These are phyloP conservation scores for Oxyscelio sp. DNA, from an alignment of 2,888 invertebrate genomes.

Conservation along the genomic window DNA sequence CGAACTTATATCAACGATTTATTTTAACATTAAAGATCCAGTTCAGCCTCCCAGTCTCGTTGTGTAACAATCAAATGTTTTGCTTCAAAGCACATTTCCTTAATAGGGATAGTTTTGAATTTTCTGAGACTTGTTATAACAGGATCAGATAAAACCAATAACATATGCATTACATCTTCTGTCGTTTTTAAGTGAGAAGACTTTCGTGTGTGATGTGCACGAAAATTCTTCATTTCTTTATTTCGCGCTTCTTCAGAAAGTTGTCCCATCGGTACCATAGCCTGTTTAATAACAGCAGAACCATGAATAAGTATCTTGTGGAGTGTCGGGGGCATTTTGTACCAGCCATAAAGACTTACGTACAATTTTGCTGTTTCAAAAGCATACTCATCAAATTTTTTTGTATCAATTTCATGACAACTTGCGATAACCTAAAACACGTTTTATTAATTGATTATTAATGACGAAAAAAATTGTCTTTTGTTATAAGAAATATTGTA, in stretches of 20 bases:
- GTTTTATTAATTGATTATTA: neutral
- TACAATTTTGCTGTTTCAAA: constrained; percentile 72
- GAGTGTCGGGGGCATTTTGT: constrained; percentile 72
- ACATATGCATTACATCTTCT: constrained; percentile 20
- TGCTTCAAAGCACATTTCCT: no score
- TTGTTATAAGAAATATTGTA: no score
- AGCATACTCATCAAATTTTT: constrained; percentile 7
- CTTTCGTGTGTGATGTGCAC: constrained; percentile 14
- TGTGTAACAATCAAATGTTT: no score
- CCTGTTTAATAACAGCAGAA: constrained; percentile 42
- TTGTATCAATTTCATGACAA: neutral
- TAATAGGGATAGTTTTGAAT: neutral
- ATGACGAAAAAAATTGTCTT: no score
- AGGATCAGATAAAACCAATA: constrained; percentile 31
- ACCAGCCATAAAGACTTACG: constrained; percentile 72
- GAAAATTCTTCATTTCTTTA: constrained; percentile 18
- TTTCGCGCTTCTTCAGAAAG: constrained; percentile 74
- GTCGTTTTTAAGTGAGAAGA: constrained; percentile 9
- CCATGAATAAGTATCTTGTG: constrained; percentile 74
- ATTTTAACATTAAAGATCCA: no score
- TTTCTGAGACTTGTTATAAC: neutral
- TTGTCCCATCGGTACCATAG: constrained; percentile 73
- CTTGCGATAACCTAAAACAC: constrained; percentile 7
- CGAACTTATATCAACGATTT: no score
- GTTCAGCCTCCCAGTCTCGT: no score